phyloP scores from a whole-genome alignment of 2,888 invertebrate genomes.

The Erebia palarica region DNA sequence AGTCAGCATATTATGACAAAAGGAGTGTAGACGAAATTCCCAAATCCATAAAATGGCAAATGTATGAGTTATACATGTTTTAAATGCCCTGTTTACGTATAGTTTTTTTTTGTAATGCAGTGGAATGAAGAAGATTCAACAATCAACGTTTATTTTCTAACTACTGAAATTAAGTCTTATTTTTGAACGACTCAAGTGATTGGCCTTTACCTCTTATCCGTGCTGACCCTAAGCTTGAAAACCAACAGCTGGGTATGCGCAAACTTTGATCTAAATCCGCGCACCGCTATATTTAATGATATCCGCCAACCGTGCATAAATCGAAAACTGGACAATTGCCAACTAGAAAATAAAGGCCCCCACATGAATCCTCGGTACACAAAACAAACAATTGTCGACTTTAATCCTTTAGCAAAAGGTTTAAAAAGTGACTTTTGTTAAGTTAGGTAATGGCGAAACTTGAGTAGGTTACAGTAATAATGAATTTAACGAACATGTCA shows the following conservation, averaged over 20 bases:
- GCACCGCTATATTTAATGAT: constrained; percentile 54
- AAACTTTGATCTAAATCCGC: constrained; percentile 48
- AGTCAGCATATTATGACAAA: too few species aligned
- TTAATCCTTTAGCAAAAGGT: background rate
- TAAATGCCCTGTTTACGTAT: too few species aligned
- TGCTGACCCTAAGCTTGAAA: constrained; percentile 7
- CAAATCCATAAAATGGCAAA: too few species aligned
- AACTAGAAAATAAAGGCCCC: constrained; percentile 32
- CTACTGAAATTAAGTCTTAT: too few species aligned
- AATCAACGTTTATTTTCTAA: too few species aligned
- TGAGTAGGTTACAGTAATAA: background rate
- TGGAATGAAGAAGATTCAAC: too few species aligned
- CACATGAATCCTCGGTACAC: constrained; percentile 14
- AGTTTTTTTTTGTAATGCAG: too few species aligned
- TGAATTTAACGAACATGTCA: constrained; percentile 9
- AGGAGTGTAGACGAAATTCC: too few species aligned
- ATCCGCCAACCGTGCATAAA: constrained; percentile 58
- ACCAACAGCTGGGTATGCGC: constrained; percentile 38
- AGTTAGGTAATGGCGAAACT: background rate
- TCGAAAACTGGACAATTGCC: constrained; percentile 53
- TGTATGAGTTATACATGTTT: too few species aligned
- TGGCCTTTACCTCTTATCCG: background rate
- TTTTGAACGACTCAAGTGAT: background rate
- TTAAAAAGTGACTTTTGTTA: background rate
- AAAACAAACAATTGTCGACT: constrained; percentile 2